These are phyloP conservation scores for Xenops minutus DNA, from an alignment of 2,797 vertebrate genomes.

Conservation along the genomic window DNA sequence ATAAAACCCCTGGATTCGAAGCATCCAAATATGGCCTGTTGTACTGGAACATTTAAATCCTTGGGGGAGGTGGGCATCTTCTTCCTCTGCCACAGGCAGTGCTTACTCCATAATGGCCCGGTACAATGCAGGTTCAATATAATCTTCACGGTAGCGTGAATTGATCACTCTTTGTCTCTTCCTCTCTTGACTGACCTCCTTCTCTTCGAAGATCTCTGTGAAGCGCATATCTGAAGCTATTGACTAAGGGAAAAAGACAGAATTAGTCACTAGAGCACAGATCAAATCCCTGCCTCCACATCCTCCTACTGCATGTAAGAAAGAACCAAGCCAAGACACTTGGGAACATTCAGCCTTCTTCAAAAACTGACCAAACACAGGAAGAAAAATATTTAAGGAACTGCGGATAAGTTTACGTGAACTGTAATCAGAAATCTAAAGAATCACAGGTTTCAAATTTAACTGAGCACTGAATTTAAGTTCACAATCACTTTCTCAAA, in stretches of 20 bases:
- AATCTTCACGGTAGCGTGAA: conserved; percentile 95
- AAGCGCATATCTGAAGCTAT: conserved; percentile 98
- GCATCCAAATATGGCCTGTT: conserved; percentile 70
- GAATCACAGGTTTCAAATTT: neutral
- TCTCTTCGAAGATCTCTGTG: conserved; percentile 91
- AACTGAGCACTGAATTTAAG: neutral
- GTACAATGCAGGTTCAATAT: conserved; percentile 93
- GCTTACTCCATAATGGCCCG: conserved; percentile 94
- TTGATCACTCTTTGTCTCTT: conserved; percentile 96
- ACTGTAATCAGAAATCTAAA: neutral
- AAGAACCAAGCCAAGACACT: neutral
- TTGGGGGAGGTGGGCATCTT: conserved; percentile 43
- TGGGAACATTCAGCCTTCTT: neutral
- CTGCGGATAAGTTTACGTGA: neutral
- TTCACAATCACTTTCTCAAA: neutral
- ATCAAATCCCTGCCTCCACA: neutral
- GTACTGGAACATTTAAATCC: conserved; percentile 61
- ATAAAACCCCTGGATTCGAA: conserved; percentile 57
- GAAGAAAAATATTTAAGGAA: neutral
- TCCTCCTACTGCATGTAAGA: neutral
- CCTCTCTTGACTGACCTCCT: conserved; percentile 89
- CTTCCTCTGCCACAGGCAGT: conserved; percentile 47
- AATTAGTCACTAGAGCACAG: neutral
- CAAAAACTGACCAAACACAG: neutral
- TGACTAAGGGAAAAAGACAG: conserved; percentile 76